Conservation (phyloP, 2,888 invertebrate species). For the Drosophila seclusa region DNA sequence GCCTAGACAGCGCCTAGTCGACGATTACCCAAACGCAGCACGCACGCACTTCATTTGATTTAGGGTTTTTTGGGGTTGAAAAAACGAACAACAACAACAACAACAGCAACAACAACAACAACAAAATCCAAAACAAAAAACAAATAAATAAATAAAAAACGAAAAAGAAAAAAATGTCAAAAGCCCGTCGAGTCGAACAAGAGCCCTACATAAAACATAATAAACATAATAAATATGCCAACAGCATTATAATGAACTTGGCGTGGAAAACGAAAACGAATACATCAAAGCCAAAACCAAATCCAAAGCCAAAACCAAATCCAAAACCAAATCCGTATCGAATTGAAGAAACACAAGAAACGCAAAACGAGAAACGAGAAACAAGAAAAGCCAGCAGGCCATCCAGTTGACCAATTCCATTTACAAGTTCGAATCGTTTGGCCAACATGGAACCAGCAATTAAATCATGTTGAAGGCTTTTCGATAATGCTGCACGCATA, state of each 20-base stretch:
- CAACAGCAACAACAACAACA: too few relatives aligned
- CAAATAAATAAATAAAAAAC: not conserved
- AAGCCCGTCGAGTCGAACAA: slow-evolving; percentile 5
- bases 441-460: slow-evolving; percentile 47
- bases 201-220: slow-evolving; percentile 49
- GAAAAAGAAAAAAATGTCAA: slow-evolving; percentile 30
- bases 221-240: slow-evolving; percentile 63
- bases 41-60: slow-evolving; percentile 52
- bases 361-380: slow-evolving; percentile 11
- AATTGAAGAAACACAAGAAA: slow-evolving; percentile 16
- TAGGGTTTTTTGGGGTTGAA: slow-evolving; percentile 20
- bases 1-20: slow-evolving; percentile 61
- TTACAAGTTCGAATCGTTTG: slow-evolving; percentile 18
- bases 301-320: slow-evolving; percentile 5
- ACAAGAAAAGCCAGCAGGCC: slow-evolving; percentile 42
- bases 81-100: not conserved
- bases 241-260: slow-evolving; percentile 60
- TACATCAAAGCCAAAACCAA: slow-evolving; percentile 7
- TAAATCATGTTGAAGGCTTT: slow-evolving; percentile 47
- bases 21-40: slow-evolving; percentile 28
- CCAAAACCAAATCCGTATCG: slow-evolving; percentile 21
- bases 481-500: slow-evolving; percentile 49
- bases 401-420: slow-evolving; percentile 47
- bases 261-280: slow-evolving; percentile 39
- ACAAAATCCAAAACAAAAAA: not conserved